Base-by-base conservation (phyloP, 2,888 invertebrate species). In the Acanthosoma haemorrhoidale region DNA sequence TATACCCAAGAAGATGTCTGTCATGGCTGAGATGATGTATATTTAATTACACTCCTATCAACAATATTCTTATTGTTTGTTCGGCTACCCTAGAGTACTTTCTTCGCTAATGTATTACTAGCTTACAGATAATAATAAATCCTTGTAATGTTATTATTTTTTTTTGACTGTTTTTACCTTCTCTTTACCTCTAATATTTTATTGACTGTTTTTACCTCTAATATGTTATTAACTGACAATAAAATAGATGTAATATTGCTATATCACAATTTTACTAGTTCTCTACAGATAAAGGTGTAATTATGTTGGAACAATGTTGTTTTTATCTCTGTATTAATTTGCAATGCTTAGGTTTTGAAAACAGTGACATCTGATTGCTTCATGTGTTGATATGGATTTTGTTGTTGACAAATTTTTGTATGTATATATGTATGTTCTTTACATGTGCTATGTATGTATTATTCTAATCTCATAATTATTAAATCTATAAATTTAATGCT, bases 21-120 rank as follows among this genome's bases (percentile, higher is more conserved):
- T 90, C 70, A 96, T 96, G 96, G 96, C 96, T 71, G 95, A 96
- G 84, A 95, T 95, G 94, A 96, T 96, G 96, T 96, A 96, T 80
- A 95, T 94, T 82, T 92, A 85, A 86, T 64, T 51, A 51, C 51
- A 51, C 51, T 51, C 5, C n/a, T n/a, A n/a, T n/a, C n/a, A n/a
- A n/a, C n/a, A n/a, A n/a, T n/a, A n/a, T n/a, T n/a, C n/a, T n/a
- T n/a, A n/a, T n/a, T n/a, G n/a, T n/a, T n/a, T n/a, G n/a, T 51
- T 25, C 25, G n/a, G 25, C 25, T 51, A 51, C 25, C 43, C 21
- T 43, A 25, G 21, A 51, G 25, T 51, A 25, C n/a, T n/a, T n/a
- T n/a, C n/a, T n/a, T n/a, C n/a, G n/a, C n/a, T n/a, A n/a, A n/a
- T 51, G 25, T 25, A 51, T 51, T 51, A n/a, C 51, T 51, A 51